Percentiles rank a stretch among this genome's conserved stretches.
Conservation (phyloP, 2,797 vertebrate genomes). For the Chloroceryle inda region DNA sequence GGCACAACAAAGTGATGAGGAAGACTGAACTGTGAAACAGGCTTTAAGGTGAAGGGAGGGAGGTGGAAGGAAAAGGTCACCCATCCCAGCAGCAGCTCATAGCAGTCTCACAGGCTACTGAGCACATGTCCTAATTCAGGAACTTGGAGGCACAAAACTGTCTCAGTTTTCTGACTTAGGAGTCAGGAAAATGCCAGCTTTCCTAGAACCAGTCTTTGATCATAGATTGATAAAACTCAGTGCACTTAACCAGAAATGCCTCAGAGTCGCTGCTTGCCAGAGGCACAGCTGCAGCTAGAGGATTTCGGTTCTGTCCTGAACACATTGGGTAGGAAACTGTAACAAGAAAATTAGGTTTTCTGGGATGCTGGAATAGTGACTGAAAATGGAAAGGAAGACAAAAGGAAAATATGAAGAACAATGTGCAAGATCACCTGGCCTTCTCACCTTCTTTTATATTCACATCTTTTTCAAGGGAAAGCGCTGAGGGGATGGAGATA, state of each 20-base stretch:
- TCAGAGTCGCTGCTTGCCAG: background rate
- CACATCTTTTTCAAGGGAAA: background rate
- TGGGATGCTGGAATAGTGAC: background rate
- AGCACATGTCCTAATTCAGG: background rate
- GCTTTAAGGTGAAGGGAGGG: background rate
- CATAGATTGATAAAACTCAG: background rate
- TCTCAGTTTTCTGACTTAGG: background rate
- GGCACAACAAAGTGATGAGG: background rate
- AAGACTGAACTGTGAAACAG: background rate
- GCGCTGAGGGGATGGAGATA: background rate
- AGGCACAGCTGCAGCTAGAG: too few relatives aligned
- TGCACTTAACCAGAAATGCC: too few relatives aligned
- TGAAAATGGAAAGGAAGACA: background rate
- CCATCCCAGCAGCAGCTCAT: background rate
- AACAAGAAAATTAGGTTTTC: background rate
- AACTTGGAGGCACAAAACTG: background rate
- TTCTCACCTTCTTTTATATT: background rate
- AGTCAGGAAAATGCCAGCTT: background rate
- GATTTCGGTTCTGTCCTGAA: too few relatives aligned
- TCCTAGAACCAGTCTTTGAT: background rate
- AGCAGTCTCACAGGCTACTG: background rate
- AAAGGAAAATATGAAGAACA: background rate
- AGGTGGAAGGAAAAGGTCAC: background rate
- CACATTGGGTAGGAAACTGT: background rate
- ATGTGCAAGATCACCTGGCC: background rate